Evolutionary conservation across 2,113 vertebrate species (phyloP).

Genomic region (Rhinolophus ferrumequinum): DNA sequence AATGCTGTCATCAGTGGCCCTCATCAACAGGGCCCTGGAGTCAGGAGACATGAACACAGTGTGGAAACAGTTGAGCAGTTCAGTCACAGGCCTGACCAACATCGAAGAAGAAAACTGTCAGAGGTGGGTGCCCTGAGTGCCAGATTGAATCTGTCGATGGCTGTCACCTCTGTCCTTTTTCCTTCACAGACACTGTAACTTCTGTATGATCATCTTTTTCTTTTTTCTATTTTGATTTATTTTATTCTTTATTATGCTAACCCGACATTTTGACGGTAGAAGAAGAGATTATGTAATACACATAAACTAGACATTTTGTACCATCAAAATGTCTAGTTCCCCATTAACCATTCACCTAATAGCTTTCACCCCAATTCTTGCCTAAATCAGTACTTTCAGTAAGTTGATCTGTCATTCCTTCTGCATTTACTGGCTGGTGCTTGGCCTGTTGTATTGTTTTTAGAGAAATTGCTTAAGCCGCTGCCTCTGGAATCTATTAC

Average conservation of each 20-base stretch:
- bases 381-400: not conserved
- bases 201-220: not conserved
- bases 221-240: not conserved
- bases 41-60: constrained; percentile 91
- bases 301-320: too few species aligned
- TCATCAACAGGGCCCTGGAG: constrained; percentile 96
- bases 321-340: not conserved
- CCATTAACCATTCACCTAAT: not conserved
- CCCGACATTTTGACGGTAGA: too few species aligned
- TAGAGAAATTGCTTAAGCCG: not conserved
- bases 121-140: constrained; percentile 85
- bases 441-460: not conserved
- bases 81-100: constrained; percentile 94
- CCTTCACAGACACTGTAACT: not conserved
- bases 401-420: not conserved
- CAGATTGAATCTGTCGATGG: accelerated
- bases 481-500: not conserved
- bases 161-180: not conserved
- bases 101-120: constrained; percentile 95
- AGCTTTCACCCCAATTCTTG: not conserved
- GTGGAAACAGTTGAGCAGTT: constrained; percentile 94
- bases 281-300: too few species aligned
- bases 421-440: not conserved
- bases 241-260: not conserved
- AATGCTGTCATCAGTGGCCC: constrained; percentile 97